These are phyloP conservation scores for Epinotia nisella DNA, from an alignment of 2,888 invertebrate genomes.

Conservation along the genomic window DNA sequence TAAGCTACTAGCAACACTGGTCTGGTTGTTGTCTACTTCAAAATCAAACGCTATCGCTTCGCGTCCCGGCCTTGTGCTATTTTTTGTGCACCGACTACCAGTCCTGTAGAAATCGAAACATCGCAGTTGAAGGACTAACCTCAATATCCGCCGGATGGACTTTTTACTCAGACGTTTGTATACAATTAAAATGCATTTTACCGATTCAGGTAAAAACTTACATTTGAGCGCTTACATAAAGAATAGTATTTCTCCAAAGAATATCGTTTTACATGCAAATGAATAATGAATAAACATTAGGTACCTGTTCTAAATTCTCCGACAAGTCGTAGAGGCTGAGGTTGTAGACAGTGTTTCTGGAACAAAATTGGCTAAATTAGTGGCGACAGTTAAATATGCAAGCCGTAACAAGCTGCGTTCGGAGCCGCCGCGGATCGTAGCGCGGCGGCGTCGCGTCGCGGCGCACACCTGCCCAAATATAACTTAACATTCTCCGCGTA, in stretches of 20 bases:
- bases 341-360: constrained; percentile 95
- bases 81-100: constrained; percentile 23
- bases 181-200: constrained; percentile 26
- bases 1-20: constrained; percentile 20
- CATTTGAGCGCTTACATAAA: constrained; percentile 23
- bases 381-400: constrained; percentile 50
- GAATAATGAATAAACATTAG: constrained; percentile 56
- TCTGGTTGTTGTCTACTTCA: constrained; percentile 30
- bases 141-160: constrained; percentile 16
- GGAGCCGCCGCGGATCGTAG: constrained; percentile 32
- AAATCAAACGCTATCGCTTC: constrained; percentile 10
- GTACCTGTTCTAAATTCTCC: constrained; percentile 89
- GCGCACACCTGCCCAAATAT: constrained; percentile 51
- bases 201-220: constrained; percentile 2
- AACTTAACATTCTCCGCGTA: constrained; percentile 47
- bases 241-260: constrained; percentile 37
- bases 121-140: constrained; percentile 11
- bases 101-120: not conserved
- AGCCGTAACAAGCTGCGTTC: constrained; percentile 46
- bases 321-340: constrained; percentile 93
- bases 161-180: not conserved
- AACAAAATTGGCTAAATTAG: constrained; percentile 61
- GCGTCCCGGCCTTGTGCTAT: constrained; percentile 30
- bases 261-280: constrained; percentile 45
- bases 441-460: constrained; percentile 36